Base-by-base conservation (phyloP, 2,797 vertebrate species). In the Pipistrellus pipistrellus region DNA sequence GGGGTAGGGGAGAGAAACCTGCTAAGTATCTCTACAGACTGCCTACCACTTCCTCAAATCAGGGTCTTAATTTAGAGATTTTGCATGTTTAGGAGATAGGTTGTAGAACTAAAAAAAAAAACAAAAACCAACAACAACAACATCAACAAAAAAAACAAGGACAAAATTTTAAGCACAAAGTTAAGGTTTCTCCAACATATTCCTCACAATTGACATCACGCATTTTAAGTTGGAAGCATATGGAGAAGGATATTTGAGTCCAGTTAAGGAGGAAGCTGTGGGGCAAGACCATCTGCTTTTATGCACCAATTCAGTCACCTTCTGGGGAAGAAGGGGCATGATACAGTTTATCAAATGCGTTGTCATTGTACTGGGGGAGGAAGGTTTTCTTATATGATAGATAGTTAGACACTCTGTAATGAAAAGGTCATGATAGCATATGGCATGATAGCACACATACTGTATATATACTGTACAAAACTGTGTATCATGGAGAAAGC, bases 271-370 rank as follows among this genome's bases (percentile, higher is more conserved):
- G 83, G 92, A 95, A 81, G 94, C 96, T 96, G 83, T 91, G 66
- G 96, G 96, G 97, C 91, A 95, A 89, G 86, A 87, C 96, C 97
- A 96, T 96, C 96, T 97, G 95, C 76, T 94, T 53, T 20, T 12
- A 59, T 73, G 44, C 7, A 55, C 68, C 1, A 38, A 64, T 69
- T 89, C 80, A 96, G 91, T 95, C 76, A 96, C 95, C 96, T 97
- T 88, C 73, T 14, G 4, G 51, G 82, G 55, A 12, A 30, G n/a
- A 88, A 38, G 62, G 53, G 90, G 41, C 44, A 41, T 18, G 27
- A 6, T 73, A 6, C 10, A 81, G 66, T 94, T 94, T 59, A 82
- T 69, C 86, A 84, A 35, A 27, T 13, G 87, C 92, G n/a, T 93
- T 95, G 59, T 46, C 44, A 3, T 71, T 69, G 3, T 64, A 57